Evolutionary conservation across 2,797 vertebrate genomes (phyloP).

Genomic region (Typhlichthys eigenmanni): DNA sequence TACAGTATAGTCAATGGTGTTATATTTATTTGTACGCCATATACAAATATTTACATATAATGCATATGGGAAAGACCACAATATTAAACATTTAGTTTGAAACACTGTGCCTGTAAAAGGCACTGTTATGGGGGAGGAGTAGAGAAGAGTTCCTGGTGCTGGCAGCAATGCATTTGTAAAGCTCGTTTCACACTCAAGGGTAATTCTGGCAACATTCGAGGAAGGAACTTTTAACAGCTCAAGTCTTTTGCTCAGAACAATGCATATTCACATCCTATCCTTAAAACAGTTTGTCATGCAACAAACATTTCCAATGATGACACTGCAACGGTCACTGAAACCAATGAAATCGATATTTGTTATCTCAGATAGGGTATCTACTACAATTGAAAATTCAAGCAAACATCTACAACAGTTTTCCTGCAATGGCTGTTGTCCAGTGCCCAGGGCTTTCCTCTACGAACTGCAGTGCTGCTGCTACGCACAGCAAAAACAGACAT

Average conservation of each 20-base stretch:
- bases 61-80: too few relatives aligned
- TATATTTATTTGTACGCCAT: not conserved
- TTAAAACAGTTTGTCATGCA: too few relatives aligned
- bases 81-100: too few relatives aligned
- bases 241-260: conserved; percentile 19
- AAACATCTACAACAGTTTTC: conserved; percentile 23
- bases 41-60: too few relatives aligned
- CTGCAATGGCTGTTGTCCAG: conserved; percentile 32
- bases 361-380: conserved; percentile 27
- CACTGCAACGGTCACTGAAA: conserved; percentile 7
- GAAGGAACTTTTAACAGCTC: too few relatives aligned
- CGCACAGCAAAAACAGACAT: conserved; percentile 68
- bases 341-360: conserved; percentile 10
- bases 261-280: conserved; percentile 1
- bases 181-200: too few relatives aligned
- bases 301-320: not conserved
- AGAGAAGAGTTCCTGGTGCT: too few relatives aligned
- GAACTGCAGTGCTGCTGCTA: conserved; percentile 44
- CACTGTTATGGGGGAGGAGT: too few relatives aligned
- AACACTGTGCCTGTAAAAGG: too few relatives aligned
- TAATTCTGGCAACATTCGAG: too few relatives aligned
- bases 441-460: conserved; percentile 22
- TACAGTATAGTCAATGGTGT: not conserved
- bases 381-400: conserved; percentile 15
- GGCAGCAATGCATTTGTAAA: too few relatives aligned